A percentile compares a stretch with the other conserved stretches of the same genome.
These are phyloP conservation scores for Gobio gobio DNA, from an alignment of 2,113 vertebrate species.

Conservation along the genomic window DNA sequence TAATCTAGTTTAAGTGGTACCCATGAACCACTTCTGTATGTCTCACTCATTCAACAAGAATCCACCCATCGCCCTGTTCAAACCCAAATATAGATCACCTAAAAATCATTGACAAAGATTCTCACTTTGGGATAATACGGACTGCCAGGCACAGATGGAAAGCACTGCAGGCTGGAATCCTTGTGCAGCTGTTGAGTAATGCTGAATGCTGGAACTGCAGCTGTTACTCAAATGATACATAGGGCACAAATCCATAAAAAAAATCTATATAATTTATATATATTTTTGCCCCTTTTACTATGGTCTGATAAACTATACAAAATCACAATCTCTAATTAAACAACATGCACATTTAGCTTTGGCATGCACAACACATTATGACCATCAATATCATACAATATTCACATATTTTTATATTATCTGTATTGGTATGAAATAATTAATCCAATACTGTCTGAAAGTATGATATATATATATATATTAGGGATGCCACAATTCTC, in stretches of 20 bases:
- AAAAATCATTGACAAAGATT: background rate
- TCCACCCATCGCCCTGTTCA: background rate
- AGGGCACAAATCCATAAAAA: background rate
- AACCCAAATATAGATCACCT: constrained; percentile 14
- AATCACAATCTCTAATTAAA: background rate
- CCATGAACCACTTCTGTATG: background rate
- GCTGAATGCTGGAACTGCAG: constrained; percentile 13
- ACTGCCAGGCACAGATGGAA: constrained; percentile 16
- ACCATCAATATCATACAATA: background rate
- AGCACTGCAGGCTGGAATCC: background rate
- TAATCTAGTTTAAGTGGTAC: constrained; percentile 35
- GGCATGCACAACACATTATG: background rate
- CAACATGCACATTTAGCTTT: background rate
- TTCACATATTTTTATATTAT: background rate
- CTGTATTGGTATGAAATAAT: background rate
- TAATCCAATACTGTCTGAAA: background rate
- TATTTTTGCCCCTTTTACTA: background rate
- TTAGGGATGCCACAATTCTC: too few relatives aligned
- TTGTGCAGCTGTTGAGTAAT: constrained; percentile 14
- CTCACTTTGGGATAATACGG: background rate
- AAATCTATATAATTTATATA: too few relatives aligned
- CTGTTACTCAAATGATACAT: background rate
- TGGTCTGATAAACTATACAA: background rate
- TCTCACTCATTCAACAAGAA: background rate
- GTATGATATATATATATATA: too few relatives aligned